Percentiles rank a stretch among this genome's conserved stretches.
These are phyloP conservation scores for Apotomis betuletana DNA, from an alignment of 2,888 invertebrate genomes.

Conservation along the genomic window DNA sequence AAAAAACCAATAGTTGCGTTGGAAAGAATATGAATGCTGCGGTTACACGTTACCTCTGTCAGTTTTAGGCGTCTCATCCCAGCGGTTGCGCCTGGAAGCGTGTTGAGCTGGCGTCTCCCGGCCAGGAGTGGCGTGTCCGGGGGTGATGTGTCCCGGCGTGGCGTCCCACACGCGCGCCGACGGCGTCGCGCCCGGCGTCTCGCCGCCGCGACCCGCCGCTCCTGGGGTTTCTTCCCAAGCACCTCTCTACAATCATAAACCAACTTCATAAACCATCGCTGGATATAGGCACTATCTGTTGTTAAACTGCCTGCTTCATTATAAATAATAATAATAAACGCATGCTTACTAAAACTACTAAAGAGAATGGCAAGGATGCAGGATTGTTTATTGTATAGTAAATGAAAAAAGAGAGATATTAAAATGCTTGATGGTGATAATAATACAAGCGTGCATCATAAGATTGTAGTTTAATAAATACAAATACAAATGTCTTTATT, in stretches of 20 bases:
- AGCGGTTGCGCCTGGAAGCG: constrained; percentile 95
- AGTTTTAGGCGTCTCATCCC: constrained; percentile 99
- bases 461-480: no score
- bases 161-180: constrained; percentile 98
- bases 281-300: no score
- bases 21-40: no score
- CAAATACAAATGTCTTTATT: no score
- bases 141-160: constrained; percentile 96
- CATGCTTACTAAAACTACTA: not conserved
- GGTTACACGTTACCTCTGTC: constrained; percentile 86
- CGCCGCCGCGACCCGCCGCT: constrained; percentile 88
- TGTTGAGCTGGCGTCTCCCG: constrained; percentile 90
- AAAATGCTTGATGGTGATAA: no score
- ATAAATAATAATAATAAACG: no score
- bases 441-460: no score
- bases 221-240: constrained; percentile 99
- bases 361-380: no score
- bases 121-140: constrained; percentile 92
- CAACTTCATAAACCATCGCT: not conserved
- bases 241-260: constrained; percentile 60
- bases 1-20: no score
- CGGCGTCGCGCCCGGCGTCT: constrained; percentile 97
- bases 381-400: no score
- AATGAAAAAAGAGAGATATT: no score
- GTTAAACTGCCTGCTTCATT: no score